These are phyloP conservation scores for Cochlearius cochlearius DNA, from an alignment of 2,113 vertebrate species.

Conservation along the genomic window DNA sequence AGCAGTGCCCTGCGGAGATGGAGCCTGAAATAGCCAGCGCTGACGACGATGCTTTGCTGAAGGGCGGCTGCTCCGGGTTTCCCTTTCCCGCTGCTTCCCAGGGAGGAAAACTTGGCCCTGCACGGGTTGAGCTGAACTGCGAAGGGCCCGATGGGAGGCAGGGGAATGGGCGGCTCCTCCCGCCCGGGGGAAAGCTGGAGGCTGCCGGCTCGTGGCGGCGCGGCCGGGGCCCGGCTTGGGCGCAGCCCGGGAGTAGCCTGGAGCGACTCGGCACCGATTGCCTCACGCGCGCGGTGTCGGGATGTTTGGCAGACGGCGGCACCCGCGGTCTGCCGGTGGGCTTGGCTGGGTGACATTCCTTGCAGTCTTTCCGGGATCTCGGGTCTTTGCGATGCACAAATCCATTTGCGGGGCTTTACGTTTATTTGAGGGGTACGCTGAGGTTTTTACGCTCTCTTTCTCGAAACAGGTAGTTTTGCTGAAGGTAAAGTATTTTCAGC, in stretches of 20 bases:
- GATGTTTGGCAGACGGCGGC: neutral
- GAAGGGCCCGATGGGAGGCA: neutral
- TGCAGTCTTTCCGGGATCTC: neutral
- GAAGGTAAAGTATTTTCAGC: neutral
- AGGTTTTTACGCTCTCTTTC: neutral
- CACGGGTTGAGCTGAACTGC: neutral
- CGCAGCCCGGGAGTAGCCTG: neutral
- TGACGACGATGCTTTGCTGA: neutral
- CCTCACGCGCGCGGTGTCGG: accelerated
- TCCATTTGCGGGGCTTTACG: neutral
- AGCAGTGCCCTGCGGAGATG: neutral
- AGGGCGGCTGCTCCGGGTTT: accelerated
- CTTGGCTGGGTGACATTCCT: neutral
- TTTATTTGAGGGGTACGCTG: neutral
- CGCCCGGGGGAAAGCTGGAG: neutral
- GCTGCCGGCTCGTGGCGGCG: neutral
- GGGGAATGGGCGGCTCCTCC: neutral
- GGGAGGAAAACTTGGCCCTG: neutral
- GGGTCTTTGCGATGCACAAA: neutral
- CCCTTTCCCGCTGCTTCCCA: neutral
- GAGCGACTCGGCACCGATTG: neutral
- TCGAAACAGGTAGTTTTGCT: neutral
- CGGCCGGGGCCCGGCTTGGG: neutral
- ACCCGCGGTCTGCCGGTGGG: neutral
- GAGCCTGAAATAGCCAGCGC: neutral